Conservation (phyloP, 2,888 invertebrate genomes). For the Rhamnusium bicolor region DNA sequence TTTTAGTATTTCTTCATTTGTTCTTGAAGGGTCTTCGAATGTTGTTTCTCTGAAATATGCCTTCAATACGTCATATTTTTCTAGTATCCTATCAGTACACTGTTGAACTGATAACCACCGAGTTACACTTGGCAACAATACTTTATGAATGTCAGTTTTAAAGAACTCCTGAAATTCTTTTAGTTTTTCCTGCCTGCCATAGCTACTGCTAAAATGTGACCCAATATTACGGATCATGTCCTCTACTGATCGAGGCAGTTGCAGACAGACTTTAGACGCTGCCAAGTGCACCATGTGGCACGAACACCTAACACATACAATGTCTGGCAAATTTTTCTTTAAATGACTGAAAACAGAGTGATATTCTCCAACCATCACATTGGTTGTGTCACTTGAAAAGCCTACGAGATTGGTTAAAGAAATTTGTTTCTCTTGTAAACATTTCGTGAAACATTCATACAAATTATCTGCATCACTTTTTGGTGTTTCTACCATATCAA, state of each 20-base stretch:
- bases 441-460: not conserved
- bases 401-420: not conserved
- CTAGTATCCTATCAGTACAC: not conserved
- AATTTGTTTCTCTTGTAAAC: not conserved
- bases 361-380: not conserved
- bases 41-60: no score
- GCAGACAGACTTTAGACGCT: not conserved
- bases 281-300: not conserved
- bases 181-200: not conserved
- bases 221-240: not conserved
- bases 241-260: not conserved
- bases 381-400: not conserved
- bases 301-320: not conserved
- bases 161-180: not conserved
- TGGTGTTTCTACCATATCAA: not conserved
- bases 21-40: no score
- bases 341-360: not conserved
- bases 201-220: not conserved
- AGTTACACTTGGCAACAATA: not conserved
- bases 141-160: not conserved
- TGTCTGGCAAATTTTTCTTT: not conserved
- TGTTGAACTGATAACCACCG: not conserved
- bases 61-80: no score
- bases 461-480: not conserved
- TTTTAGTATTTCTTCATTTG: no score